Conservation (phyloP, 2,797 vertebrate species). For the Petrocephalus schoutedeni region DNA sequence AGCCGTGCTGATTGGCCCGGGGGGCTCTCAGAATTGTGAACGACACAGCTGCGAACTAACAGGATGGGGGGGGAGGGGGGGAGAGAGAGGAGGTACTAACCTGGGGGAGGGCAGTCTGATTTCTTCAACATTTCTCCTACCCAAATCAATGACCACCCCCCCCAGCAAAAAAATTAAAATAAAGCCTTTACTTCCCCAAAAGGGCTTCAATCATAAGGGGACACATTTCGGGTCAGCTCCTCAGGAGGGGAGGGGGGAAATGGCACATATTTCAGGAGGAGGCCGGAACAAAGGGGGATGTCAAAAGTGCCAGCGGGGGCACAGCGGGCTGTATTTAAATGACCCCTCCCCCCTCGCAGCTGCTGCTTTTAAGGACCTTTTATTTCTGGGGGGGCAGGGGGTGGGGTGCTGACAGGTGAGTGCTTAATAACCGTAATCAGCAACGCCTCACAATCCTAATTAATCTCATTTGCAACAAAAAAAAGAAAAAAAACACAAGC, state of each 20-base stretch:
- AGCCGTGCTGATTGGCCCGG: not conserved
- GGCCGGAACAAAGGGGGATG: conserved; percentile 37
- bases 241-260: not conserved
- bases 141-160: not conserved
- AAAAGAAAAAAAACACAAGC: conserved; percentile 17
- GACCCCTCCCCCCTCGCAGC: conserved; percentile 26
- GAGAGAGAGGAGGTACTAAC: not conserved
- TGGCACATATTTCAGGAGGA: conserved; percentile 11
- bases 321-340: conserved; percentile 30
- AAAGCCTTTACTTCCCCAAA: not conserved
- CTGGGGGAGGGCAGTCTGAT: not conserved
- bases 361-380: not conserved
- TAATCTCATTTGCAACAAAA: conserved; percentile 47
- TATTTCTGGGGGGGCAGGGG: conserved; percentile 10
- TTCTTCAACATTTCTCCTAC: not conserved
- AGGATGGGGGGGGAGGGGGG: not conserved
- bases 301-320: conserved; percentile 1
- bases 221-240: not conserved
- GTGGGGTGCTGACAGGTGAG: conserved; percentile 41
- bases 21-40: not conserved
- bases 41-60: not conserved
- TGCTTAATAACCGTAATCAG: conserved; percentile 50
- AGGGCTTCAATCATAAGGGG: not conserved
- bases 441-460: conserved; percentile 54
- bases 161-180: not conserved